These are phyloP conservation scores for Alouatta palliata DNA, from an alignment of 2,113 vertebrate species.

Conservation along the genomic window DNA sequence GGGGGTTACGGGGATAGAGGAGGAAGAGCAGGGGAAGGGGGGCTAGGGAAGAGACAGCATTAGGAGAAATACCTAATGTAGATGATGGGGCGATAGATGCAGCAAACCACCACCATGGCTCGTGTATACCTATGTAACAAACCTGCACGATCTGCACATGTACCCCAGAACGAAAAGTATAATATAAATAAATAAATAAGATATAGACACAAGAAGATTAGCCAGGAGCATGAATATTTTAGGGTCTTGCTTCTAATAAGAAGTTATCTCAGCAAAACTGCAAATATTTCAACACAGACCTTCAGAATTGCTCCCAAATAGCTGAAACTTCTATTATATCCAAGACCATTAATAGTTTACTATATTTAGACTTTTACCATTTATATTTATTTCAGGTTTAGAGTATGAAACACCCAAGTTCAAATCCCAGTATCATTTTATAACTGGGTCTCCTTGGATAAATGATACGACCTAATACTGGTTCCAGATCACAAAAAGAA, in stretches of 20 bases:
- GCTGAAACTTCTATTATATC: constrained; percentile 30
- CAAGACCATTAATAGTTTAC: neutral
- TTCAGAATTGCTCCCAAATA: neutral
- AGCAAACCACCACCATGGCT: too few species aligned
- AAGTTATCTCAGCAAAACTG: neutral
- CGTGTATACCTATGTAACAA: too few species aligned
- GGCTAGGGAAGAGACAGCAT: too few species aligned
- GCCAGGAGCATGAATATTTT: neutral
- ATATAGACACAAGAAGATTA: neutral
- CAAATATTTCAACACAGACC: constrained; percentile 32
- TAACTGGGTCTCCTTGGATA: neutral
- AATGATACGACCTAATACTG: neutral
- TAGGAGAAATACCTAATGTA: too few species aligned
- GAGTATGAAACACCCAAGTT: neutral
- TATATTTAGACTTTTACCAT: neutral
- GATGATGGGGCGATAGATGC: too few species aligned
- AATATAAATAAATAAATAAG: too few species aligned
- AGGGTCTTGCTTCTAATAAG: neutral
- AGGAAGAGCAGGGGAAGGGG: too few species aligned
- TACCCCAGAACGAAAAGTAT: too few species aligned
- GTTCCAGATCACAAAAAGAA: constrained; percentile 20
- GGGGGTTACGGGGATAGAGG: too few species aligned
- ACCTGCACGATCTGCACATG: too few species aligned
- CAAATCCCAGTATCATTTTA: neutral
- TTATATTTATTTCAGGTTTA: constrained; percentile 21